phyloP scores from a whole-genome alignment of 2,113 vertebrate species.

The Taxidea taxus region DNA sequence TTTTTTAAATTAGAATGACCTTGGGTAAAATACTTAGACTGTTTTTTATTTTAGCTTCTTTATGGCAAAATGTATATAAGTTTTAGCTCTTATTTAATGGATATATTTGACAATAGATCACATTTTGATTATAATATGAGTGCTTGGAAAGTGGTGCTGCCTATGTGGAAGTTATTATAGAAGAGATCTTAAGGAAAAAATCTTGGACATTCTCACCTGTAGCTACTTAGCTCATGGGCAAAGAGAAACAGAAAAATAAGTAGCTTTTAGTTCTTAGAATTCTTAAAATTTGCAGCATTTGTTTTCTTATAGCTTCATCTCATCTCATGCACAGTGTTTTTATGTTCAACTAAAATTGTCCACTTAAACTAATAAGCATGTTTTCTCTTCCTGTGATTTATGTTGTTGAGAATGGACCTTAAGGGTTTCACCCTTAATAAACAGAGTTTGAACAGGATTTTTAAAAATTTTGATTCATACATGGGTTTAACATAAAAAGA shows the following conservation, averaged over 20 bases:
- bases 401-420: neutral
- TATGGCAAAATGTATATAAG: neutral
- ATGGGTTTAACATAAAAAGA: neutral
- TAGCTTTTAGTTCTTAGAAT: neutral
- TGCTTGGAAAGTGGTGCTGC: neutral
- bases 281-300: neutral
- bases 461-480: neutral
- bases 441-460: neutral
- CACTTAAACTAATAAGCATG: neutral
- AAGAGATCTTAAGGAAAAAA: neutral
- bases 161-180: neutral
- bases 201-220: neutral
- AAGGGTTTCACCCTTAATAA: neutral
- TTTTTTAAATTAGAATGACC: slow-evolving; percentile 14
- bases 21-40: slow-evolving; percentile 22
- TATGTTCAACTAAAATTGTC: neutral
- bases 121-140: neutral
- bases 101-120: neutral
- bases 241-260: neutral
- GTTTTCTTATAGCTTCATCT: neutral
- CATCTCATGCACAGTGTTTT: neutral
- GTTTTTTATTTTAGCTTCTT: slow-evolving; percentile 11
- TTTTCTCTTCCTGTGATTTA: neutral
- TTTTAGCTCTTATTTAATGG: neutral
- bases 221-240: neutral